These are phyloP conservation scores for Drosophila mimetica DNA, from an alignment of 2,888 invertebrate species.

Conservation along the genomic window DNA sequence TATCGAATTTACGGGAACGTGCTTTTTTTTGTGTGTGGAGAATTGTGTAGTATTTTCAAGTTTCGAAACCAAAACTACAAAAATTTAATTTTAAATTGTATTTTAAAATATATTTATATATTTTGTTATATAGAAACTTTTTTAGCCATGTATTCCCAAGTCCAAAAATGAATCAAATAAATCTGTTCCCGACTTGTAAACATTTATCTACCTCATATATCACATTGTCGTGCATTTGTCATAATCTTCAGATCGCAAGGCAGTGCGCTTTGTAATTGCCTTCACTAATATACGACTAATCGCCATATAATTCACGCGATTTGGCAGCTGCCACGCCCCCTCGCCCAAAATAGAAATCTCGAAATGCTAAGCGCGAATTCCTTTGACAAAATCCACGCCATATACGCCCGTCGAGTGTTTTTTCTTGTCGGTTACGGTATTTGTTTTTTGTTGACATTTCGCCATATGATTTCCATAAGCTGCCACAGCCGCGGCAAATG, in stretches of 20 bases:
- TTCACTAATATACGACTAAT: slow-evolving; percentile 25
- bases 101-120: no score
- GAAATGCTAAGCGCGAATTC: slow-evolving; percentile 29
- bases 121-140: no score
- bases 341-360: slow-evolving; percentile 2
- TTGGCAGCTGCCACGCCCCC: slow-evolving; percentile 42
- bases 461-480: slow-evolving; percentile 77
- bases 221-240: slow-evolving; percentile 7
- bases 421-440: slow-evolving; percentile 35
- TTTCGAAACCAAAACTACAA: no score
- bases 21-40: no score
- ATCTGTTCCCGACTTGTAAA: neutral
- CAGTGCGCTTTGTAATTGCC: slow-evolving; percentile 28
- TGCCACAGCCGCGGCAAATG: slow-evolving; percentile 73
- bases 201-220: neutral
- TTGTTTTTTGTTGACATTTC: slow-evolving; percentile 69
- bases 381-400: slow-evolving; percentile 42
- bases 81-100: no score
- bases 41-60: no score
- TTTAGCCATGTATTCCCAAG: no score
- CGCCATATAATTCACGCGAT: slow-evolving; percentile 36
- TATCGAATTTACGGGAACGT: no score
- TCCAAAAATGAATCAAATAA: neutral
- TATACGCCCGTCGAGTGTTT: slow-evolving; percentile 55
- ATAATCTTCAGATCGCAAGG: slow-evolving; percentile 7